Percentiles rank a stretch among this genome's conserved stretches.
Evolutionary conservation across 1,140 invertebrate species (phyloP).

Genomic region (Drosophila ananassae): DNA sequence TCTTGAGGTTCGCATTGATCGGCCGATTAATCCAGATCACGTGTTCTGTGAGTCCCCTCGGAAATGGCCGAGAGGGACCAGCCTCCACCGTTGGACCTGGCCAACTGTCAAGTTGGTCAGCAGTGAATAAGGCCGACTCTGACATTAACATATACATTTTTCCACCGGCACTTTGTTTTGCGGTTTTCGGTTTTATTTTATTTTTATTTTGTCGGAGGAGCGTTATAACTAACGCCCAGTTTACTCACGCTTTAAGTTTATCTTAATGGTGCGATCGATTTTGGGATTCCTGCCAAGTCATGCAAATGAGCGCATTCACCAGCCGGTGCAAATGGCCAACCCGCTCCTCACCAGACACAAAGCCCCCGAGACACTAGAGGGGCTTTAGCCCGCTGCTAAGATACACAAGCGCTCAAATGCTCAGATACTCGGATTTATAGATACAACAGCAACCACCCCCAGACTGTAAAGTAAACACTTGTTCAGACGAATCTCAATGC

Average conservation of each 20-base stretch:
- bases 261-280: slow-evolving; percentile 37
- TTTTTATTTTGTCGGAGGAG: slow-evolving; percentile 2
- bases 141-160: slow-evolving; percentile 34
- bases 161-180: slow-evolving; percentile 27
- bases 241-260: slow-evolving; percentile 59
- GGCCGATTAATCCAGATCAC: slow-evolving; percentile 37
- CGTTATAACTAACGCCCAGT: slow-evolving; percentile 28
- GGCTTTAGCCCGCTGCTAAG: background rate
- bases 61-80: slow-evolving; percentile 27
- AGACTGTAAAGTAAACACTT: slow-evolving; percentile 36
- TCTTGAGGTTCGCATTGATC: slow-evolving; percentile 27
- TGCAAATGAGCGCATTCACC: slow-evolving; percentile 66
- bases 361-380: background rate
- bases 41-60: slow-evolving; percentile 39
- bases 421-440: slow-evolving; percentile 8
- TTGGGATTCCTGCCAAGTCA: slow-evolving; percentile 63
- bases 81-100: slow-evolving; percentile 8
- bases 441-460: slow-evolving; percentile 15
- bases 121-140: slow-evolving; percentile 17
- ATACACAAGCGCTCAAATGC: background rate
- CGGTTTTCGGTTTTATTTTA: slow-evolving; percentile 14
- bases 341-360: slow-evolving; percentile 15
- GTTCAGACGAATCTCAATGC: slow-evolving; percentile 31
- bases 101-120: slow-evolving; percentile 21
- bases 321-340: slow-evolving; percentile 27